These are phyloP conservation scores for Rhipidura dahli DNA, from an alignment of 2,113 vertebrate genomes.

Conservation along the genomic window DNA sequence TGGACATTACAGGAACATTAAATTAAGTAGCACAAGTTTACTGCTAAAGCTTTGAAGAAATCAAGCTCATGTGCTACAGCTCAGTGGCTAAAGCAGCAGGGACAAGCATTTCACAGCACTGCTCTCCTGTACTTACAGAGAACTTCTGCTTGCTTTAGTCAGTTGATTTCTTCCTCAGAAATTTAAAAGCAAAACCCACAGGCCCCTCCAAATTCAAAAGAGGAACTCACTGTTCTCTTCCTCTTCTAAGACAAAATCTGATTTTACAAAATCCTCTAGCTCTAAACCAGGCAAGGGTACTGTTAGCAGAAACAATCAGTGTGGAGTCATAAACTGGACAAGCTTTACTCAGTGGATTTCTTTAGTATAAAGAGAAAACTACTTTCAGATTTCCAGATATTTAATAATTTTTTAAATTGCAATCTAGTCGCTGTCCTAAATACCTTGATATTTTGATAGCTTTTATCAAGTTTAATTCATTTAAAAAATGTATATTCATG, in stretches of 20 bases:
- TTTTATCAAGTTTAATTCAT: background rate
- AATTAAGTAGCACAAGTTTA: background rate
- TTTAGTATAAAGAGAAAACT: background rate
- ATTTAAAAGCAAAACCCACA: background rate
- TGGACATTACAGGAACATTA: background rate
- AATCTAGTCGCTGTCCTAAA: background rate
- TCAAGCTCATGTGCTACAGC: background rate
- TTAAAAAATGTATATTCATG: background rate
- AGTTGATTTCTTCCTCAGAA: background rate
- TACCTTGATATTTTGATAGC: background rate
- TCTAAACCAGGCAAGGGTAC: background rate
- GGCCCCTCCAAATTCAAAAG: background rate
- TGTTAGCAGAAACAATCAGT: background rate
- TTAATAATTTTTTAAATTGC: background rate
- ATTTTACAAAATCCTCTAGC: background rate
- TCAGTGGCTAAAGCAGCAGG: background rate
- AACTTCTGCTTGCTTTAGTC: background rate
- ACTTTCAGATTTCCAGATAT: background rate
- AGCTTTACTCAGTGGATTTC: background rate
- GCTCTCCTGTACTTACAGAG: fast-evolving
- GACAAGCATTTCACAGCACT: background rate
- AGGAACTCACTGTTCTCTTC: background rate
- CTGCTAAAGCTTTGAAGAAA: background rate
- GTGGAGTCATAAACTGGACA: background rate
- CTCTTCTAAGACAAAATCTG: fast-evolving